These are phyloP conservation scores for Cephus runcator DNA, from an alignment of 2,888 invertebrate species.

Conservation along the genomic window DNA sequence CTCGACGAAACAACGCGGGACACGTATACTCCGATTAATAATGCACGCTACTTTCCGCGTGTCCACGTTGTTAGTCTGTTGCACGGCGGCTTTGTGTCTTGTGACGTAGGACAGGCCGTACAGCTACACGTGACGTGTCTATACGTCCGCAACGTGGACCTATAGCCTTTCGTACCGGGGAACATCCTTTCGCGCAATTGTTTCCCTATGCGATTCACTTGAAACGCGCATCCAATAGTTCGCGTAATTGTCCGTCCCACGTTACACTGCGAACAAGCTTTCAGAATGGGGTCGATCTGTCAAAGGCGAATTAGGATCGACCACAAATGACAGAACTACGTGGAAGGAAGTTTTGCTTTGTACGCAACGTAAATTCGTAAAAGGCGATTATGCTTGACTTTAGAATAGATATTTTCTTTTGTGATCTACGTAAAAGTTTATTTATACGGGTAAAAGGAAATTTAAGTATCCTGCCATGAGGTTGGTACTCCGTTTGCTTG, in stretches of 20 bases:
- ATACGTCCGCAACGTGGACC: background rate
- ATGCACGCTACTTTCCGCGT: slow-evolving; percentile 39
- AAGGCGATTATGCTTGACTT: too few species aligned
- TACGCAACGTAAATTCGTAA: too few species aligned
- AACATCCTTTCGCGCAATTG: background rate
- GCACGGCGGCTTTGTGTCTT: background rate
- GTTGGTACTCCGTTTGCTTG: background rate
- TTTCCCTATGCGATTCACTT: background rate
- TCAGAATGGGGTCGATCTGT: background rate
- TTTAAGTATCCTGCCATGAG: background rate
- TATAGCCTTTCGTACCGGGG: background rate
- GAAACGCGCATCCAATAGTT: background rate
- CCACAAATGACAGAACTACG: background rate
- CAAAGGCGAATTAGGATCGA: background rate
- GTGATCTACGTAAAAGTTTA: background rate
- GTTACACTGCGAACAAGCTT: background rate
- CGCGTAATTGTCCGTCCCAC: background rate
- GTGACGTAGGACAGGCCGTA: background rate
- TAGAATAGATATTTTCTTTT: too few species aligned
- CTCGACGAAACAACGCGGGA: slow-evolving; percentile 52
- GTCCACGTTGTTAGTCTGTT: background rate
- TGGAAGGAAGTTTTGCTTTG: background rate
- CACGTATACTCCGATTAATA: slow-evolving; percentile 64
- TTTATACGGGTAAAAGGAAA: background rate
- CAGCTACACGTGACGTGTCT: background rate